Base-by-base conservation (phyloP, 2,888 invertebrate species). In the Agrotis puta region DNA sequence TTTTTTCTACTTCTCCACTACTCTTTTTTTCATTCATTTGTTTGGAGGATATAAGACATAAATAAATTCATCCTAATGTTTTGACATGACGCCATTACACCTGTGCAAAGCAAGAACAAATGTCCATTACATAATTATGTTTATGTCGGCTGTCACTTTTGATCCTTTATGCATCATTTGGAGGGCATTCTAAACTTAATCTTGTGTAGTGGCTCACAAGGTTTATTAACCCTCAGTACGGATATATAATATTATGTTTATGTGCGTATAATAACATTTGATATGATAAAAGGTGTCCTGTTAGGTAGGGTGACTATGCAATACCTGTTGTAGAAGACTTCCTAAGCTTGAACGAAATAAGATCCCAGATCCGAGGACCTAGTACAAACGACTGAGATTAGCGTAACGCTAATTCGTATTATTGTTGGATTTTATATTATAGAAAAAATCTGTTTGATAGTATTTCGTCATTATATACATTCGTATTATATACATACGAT, bases 161-260 rank as follows among this genome's bases (percentile, higher is more conserved):
- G 45, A 70, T 70, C 69, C 68, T 77, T 78, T 71, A 79, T 73
- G 72, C 58, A 22, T n/a, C 77, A 74, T 83, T 84, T 84, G 45
- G 48, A 51, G 68, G 68, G 64, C 63, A 58, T 59, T 74, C 47
- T 43, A 56, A 56, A 56, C 33, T 63, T 82, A 83, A 84, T 84
- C 82, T 74, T 51, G 57, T 56, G 53, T 71, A 84, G 77, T 83
- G 85, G 66, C 61, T 13, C 50, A 22, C 48, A 56, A 53, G 54
- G 74, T 74, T 84, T 83, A 83, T 73, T 79, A 76, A 82, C 76
- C 58, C 13, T 11, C 70, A 18, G 50, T 51, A 53, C 22, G 45
- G 39, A n/a, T 70, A 54, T 71, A 66, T 64, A 81, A 70, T 85
- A 71, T 62, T 77, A 76, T 81, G 78, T 84, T 83, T 71, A 84